phyloP scores from a whole-genome alignment of 2,888 invertebrate species.

The Latheticus oryzae region DNA sequence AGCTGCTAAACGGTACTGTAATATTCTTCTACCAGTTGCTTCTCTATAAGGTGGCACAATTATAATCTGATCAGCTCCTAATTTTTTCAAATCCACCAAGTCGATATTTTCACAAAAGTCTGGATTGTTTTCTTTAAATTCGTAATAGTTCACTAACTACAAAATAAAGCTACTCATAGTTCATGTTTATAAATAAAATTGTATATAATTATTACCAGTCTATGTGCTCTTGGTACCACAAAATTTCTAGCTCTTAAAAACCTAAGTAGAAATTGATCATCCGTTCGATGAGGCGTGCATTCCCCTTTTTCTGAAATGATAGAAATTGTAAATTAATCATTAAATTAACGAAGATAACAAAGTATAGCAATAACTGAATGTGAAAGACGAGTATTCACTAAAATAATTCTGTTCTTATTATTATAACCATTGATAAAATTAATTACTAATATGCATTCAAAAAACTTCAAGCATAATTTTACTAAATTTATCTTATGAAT shows the following conservation, averaged over 20 bases:
- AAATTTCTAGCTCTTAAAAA: constrained; percentile 82
- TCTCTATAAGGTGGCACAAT: constrained; percentile 82
- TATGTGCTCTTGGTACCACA: constrained; percentile 77
- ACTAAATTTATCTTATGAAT: too few species aligned
- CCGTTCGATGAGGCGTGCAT: constrained; percentile 79
- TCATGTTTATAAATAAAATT: too few species aligned
- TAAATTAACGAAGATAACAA: not conserved
- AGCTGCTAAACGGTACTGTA: constrained; percentile 78
- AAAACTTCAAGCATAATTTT: too few species aligned
- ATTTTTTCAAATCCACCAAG: constrained; percentile 72
- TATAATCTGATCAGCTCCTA: constrained; percentile 77
- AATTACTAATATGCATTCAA: too few species aligned
- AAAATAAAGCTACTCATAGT: constrained; percentile 50
- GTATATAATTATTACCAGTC: constrained; percentile 83
- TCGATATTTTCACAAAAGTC: constrained; percentile 75
- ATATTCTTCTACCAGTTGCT: constrained; percentile 77
- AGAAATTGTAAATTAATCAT: too few species aligned
- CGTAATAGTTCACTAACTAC: constrained; percentile 80
- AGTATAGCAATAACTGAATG: constrained; percentile 13
- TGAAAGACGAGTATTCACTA: constrained; percentile 1
- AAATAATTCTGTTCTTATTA: too few species aligned
- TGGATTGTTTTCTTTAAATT: constrained; percentile 79
- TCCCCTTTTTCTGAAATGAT: constrained; percentile 77
- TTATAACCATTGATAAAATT: too few species aligned
- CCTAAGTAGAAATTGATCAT: constrained; percentile 79